A percentile compares a stretch with the other conserved stretches of the same genome.
phyloP scores from a whole-genome alignment of 2,113 vertebrate species.

The Phasianus colchicus region DNA sequence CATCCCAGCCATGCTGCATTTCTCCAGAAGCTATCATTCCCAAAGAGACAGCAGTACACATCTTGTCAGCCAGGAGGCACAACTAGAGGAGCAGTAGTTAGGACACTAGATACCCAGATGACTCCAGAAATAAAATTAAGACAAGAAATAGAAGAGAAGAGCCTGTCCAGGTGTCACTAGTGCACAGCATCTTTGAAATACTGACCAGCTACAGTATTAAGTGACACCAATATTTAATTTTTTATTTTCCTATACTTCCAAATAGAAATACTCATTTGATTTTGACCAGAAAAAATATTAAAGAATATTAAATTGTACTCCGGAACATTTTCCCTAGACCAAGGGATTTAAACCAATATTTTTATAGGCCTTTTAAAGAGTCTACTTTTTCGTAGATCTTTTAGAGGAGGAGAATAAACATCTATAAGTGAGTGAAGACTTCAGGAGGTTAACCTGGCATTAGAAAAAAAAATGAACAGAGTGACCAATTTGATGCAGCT shows the following conservation, averaged over 20 bases:
- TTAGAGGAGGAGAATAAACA: background rate
- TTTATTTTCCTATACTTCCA: background rate
- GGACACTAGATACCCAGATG: background rate
- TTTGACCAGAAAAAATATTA: background rate
- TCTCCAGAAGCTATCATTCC: background rate
- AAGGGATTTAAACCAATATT: background rate
- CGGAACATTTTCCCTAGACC: background rate
- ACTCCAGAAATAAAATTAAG: background rate
- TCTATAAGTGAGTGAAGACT: background rate
- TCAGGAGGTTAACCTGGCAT: background rate
- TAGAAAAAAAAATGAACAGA: background rate
- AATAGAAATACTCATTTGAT: background rate
- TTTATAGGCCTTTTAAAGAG: background rate
- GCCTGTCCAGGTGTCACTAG: background rate
- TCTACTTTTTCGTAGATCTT: background rate
- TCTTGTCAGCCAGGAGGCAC: background rate
- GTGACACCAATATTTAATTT: background rate
- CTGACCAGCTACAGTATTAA: background rate
- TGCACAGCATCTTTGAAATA: background rate
- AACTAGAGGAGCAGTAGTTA: background rate
- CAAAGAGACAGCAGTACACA: background rate
- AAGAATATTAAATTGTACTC: background rate
- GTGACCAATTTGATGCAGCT: background rate
- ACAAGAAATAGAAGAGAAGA: background rate
- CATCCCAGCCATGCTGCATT: background rate